Evolutionary conservation across 2,888 invertebrate genomes (phyloP).

Genomic region (Rhaphigaster nebulosa): DNA sequence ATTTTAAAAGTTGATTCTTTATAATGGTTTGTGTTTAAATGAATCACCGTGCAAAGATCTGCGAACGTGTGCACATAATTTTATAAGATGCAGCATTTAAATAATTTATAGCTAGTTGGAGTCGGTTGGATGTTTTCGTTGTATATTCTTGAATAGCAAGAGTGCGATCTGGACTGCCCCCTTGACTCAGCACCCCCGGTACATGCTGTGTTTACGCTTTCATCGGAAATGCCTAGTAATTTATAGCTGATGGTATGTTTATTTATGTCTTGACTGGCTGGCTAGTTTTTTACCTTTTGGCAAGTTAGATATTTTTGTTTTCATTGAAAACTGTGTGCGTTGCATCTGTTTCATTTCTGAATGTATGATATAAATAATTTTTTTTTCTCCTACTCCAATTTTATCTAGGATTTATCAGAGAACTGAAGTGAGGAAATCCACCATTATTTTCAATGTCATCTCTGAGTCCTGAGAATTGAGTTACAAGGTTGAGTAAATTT

Average conservation of each 20-base stretch:
- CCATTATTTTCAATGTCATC: too few relatives aligned
- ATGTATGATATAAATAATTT: background rate
- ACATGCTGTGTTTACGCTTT: slow-evolving; percentile 5
- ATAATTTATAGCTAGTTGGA: background rate
- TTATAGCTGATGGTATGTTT: slow-evolving; percentile 15
- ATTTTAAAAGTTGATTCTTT: too few relatives aligned
- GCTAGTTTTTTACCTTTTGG: background rate
- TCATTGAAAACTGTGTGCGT: background rate
- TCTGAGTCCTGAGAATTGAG: too few relatives aligned
- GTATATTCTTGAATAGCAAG: background rate
- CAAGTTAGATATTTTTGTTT: background rate
- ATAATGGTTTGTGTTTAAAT: too few relatives aligned
- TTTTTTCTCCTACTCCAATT: background rate
- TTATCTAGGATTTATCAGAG: too few relatives aligned
- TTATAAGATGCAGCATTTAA: background rate
- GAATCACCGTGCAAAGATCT: background rate
- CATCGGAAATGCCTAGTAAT: background rate
- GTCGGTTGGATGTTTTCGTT: background rate
- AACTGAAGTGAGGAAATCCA: too few relatives aligned
- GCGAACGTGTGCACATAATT: too few relatives aligned
- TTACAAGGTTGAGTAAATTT: too few relatives aligned
- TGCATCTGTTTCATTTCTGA: background rate
- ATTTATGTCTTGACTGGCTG: background rate
- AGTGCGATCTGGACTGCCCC: background rate
- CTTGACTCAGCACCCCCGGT: background rate